A percentile compares a stretch with the other conserved stretches of the same genome.
Evolutionary conservation across 2,113 vertebrate genomes (phyloP).

Genomic region (Ardeotis arabs): DNA sequence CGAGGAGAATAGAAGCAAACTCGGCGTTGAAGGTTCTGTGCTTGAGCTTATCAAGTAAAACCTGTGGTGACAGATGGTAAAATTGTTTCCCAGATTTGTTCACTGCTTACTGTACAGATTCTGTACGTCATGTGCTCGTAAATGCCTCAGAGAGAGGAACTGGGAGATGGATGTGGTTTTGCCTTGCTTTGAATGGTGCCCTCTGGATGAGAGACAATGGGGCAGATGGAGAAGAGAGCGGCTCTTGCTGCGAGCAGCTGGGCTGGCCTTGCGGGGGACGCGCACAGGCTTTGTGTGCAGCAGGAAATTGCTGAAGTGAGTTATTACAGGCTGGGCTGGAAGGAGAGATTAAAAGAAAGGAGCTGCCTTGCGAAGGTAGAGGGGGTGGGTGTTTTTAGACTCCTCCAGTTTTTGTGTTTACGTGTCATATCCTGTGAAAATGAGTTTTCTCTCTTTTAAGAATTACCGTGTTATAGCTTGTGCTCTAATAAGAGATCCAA

Average conservation of each 20-base stretch:
- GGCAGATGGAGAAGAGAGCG: background rate
- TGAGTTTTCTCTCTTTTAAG: background rate
- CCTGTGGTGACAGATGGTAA: background rate
- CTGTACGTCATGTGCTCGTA: rapidly evolving
- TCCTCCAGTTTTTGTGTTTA: background rate
- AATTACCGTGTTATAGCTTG: background rate
- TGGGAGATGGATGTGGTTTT: background rate
- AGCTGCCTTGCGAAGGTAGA: background rate
- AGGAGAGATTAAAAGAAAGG: background rate
- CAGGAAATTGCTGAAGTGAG: background rate
- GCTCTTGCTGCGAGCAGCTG: background rate
- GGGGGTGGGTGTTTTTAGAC: background rate
- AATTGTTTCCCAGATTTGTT: background rate
- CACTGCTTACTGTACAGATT: background rate
- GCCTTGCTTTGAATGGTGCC: background rate
- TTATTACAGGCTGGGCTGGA: background rate
- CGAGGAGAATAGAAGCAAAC: background rate
- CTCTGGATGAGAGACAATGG: background rate
- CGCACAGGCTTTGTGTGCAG: rapidly evolving
- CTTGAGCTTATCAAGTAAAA: background rate
- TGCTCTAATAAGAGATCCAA: background rate
- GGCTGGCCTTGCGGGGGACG: background rate
- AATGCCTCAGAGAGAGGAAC: background rate
- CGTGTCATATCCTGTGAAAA: background rate
- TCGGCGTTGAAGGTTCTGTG: background rate